Base-by-base conservation (phyloP, 2,797 vertebrate genomes). In the Amphiprion clarkii region DNA sequence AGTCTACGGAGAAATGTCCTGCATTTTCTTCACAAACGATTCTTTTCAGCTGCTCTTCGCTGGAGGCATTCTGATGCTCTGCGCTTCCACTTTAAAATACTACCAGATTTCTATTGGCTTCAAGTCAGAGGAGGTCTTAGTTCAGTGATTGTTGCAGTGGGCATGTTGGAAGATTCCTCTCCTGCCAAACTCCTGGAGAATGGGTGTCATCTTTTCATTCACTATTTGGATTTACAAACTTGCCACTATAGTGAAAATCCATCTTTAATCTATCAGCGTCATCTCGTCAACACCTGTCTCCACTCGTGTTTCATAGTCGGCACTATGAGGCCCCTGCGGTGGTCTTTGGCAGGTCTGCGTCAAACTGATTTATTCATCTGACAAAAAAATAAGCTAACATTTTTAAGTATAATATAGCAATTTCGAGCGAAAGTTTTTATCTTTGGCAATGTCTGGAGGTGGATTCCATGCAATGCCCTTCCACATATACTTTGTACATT, bases 71-170 rank as follows among this genome's bases (percentile, higher is more conserved):
- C 36, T 66, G 14, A 31, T 56, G 52, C 39, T 55, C 39, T 0
- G 14, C 12, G 33, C 0, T 53, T 44, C 64, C 52, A 44, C 52
- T 55, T 67, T 46, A 33, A 54, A 17, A 56, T 46, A 12, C 65
- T 21, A 55, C 46, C 27, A 42, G 53, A 46, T 27, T 67, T 54
- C 13, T 29, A 10, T 16, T 56, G 42, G 65, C 56, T 67, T 57
- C 53, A 33, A 3, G 23, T 14, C 52, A 14, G 19, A 6, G 5
- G 6, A 49, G 49, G 49, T 52, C 49, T 23, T 23, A 11, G 27
- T 59, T 67, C 12, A 31, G 10, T 67, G 39, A 29, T 40, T 49
- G 42, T 51, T 44, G 48, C 14, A 36, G 10, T n/a, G 48, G 16
- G 21, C 55, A 54, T 21, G 11, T 7, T 67, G 52, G 21, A 42